Conservation (phyloP, 2,113 vertebrate genomes). For the Oostethus manadensis region DNA sequence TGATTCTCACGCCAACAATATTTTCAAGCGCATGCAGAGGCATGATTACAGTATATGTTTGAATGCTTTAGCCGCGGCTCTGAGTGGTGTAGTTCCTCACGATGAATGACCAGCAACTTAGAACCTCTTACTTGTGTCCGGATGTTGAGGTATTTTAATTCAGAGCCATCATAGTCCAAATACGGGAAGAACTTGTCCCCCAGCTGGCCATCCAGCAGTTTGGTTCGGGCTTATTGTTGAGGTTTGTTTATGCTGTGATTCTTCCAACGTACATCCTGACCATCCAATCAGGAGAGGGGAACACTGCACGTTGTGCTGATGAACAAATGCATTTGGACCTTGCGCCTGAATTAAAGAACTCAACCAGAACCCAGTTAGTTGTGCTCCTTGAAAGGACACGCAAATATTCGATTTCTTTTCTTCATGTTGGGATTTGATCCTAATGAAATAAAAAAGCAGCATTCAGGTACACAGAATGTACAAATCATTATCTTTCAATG, state of each 20-base stretch:
- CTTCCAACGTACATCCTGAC: conserved; percentile 64
- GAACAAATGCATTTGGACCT: conserved; percentile 8
- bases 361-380: not conserved
- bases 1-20: too few species aligned
- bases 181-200: not conserved
- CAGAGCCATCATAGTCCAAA: not conserved
- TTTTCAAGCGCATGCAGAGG: too few species aligned
- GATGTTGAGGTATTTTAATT: not conserved
- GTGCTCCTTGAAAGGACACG: too few species aligned
- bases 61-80: too few species aligned
- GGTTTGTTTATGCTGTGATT: conserved; percentile 25
- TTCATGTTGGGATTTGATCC: too few species aligned
- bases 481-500: not conserved
- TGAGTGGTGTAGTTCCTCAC: too few species aligned
- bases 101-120: too few species aligned
- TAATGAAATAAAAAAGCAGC: too few species aligned
- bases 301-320: conserved; percentile 6
- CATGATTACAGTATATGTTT: too few species aligned
- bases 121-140: too few species aligned
- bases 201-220: conserved; percentile 53
- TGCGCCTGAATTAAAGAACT: conserved; percentile 24
- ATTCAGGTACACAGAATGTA: not conserved
- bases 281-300: conserved; percentile 71
- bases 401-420: not conserved
- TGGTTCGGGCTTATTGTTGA: conserved; percentile 17